Evolutionary conservation across 2,888 invertebrate genomes (phyloP), one percentile per base, ranked within the genome.

Genomic region (Branchinecta sandiegonensis): DNA sequence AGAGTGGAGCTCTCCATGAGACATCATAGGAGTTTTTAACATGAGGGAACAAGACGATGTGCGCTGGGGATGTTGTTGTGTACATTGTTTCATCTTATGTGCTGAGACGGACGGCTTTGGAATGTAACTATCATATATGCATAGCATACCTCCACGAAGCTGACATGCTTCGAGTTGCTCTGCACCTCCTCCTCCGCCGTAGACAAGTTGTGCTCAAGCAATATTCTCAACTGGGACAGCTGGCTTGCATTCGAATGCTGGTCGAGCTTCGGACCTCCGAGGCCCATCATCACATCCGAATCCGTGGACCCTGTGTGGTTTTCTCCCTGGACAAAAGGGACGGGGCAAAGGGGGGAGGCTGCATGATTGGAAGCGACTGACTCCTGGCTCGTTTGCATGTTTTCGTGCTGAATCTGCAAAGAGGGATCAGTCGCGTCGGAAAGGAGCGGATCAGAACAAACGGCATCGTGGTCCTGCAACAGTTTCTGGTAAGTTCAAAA

Each of bases 221-320:
- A 80, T 73, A 86, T 83, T 71, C 89, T 81, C 67, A 90, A 77
- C 73, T 89, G 88, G 0, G 87, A 87, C 71, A 89, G 81, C 76
- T 88, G 86, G 73, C 84, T 84, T 71, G 81, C 83, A 73, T 84
- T 48, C 50, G 37, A 66, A 47, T 68, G 65, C 56, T 70, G 69
- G 48, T 67, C 69, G 47, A 64, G 48, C 50, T 48, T 68, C 23
- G 68, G 69, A 13, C 47, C 48, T n/a, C 47, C 65, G 56, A 12
- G 4, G 71, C 72, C 66, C 50, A 46, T 50, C 47, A 37, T 66
- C 63, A 56, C n/a, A 13, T 67, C 67, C 17, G 17, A 56, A 56
- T 56, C 56, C 56, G 17, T 17, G 10, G 56, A 10, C n/a, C 56
- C 56, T 14, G 56, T n/a, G 56, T n/a, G 56, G 9, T 56, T 56